A percentile compares a stretch with the other conserved stretches of the same genome.
Evolutionary conservation across 2,113 vertebrate genomes (phyloP).

Genomic region (Chloropsis cyanopogon): DNA sequence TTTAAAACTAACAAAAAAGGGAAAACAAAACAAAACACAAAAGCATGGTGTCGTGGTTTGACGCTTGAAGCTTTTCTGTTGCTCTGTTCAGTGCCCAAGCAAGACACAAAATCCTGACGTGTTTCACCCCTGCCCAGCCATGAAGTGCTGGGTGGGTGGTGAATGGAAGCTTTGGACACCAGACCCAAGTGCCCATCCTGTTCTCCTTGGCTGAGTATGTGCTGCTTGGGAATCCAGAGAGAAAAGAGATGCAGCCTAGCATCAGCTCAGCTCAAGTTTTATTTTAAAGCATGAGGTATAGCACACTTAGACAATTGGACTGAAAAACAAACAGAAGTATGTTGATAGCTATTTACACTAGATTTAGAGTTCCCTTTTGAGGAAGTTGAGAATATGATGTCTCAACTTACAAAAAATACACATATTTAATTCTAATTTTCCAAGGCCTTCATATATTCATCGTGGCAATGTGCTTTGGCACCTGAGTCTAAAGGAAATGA

Average conservation of each 20-base stretch:
- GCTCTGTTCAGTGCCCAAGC: neutral
- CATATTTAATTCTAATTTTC: constrained; percentile 51
- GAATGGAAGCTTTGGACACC: neutral
- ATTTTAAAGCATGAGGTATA: constrained; percentile 32
- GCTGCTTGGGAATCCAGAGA: neutral
- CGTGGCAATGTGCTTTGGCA: constrained; percentile 1
- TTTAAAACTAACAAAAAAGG: neutral
- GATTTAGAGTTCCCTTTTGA: constrained; percentile 44
- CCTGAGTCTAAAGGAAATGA: constrained; percentile 9
- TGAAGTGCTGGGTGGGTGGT: neutral
- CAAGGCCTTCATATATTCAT: neutral
- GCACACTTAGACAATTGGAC: constrained; percentile 36
- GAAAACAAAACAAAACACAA: neutral
- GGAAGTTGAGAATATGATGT: neutral
- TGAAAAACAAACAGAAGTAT: constrained; percentile 69
- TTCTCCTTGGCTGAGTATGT: neutral
- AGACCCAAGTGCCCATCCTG: neutral
- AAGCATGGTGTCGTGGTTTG: too few relatives aligned
- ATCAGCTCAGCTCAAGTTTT: constrained; percentile 23
- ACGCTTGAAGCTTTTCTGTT: neutral
- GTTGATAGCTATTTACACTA: constrained; percentile 60
- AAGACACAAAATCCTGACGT: neutral
- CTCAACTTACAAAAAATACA: constrained; percentile 67
- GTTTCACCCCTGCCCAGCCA: neutral
- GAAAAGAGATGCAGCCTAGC: neutral